These are phyloP conservation scores for Fulica atra DNA, from an alignment of 2,113 vertebrate genomes.

Conservation along the genomic window DNA sequence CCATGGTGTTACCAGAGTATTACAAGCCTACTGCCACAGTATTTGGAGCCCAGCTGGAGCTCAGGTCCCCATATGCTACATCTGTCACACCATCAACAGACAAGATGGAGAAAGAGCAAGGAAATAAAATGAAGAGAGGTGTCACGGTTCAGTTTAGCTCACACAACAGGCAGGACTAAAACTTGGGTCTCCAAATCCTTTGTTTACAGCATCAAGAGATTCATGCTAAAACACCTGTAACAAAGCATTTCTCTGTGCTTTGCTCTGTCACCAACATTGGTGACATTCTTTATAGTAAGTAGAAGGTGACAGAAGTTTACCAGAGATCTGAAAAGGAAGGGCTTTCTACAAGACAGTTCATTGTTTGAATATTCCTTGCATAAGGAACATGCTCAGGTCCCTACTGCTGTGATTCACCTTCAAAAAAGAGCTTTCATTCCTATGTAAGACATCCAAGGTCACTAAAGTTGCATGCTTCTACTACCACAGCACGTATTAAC, in stretches of 20 bases:
- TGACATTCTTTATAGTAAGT: neutral
- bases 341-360: neutral
- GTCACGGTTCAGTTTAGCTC: neutral
- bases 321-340: neutral
- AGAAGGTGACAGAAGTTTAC: neutral
- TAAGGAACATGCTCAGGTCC: neutral
- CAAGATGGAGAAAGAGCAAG: neutral
- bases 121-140: neutral
- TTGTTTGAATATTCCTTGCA: neutral
- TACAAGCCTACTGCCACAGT: neutral
- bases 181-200: neutral
- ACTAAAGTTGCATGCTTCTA: neutral
- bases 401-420: neutral
- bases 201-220: neutral
- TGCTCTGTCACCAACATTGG: rapidly evolving
- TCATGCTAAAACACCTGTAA: neutral
- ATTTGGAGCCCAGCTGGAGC: neutral
- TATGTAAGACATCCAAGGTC: neutral
- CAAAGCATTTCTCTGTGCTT: neutral
- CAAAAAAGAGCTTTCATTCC: neutral
- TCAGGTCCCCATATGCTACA: neutral
- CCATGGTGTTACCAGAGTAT: neutral
- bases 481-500: neutral
- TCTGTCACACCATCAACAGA: neutral
- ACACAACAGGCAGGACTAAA: neutral